Evolutionary conservation across 2,888 invertebrate genomes (phyloP).

Genomic region (Papilio protenor): DNA sequence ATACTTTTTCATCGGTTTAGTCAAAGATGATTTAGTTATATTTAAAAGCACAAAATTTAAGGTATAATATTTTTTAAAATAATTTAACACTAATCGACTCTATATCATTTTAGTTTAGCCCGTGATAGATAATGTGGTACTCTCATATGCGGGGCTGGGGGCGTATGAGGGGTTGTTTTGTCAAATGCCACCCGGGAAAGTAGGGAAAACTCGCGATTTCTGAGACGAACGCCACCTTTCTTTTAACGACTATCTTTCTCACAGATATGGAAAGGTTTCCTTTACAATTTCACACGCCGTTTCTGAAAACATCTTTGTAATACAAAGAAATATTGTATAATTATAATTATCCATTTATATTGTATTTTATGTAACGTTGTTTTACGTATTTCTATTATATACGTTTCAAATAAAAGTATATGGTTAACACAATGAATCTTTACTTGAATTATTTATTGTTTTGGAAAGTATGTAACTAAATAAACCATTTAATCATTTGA

Average conservation of each 20-base stretch:
- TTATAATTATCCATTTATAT: neutral
- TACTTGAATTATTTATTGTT: no score
- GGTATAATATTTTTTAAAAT: neutral
- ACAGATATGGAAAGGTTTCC: conserved; percentile 33
- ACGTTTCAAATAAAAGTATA: neutral
- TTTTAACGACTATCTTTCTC: conserved; percentile 48
- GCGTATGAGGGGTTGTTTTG: conserved; percentile 71
- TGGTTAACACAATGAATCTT: neutral
- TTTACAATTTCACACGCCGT: conserved; percentile 32
- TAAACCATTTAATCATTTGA: no score
- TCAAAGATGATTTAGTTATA: no score
- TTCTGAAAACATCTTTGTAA: conserved; percentile 24
- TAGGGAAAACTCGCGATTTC: conserved; percentile 56
- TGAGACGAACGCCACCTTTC: conserved; percentile 48
- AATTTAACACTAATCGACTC: conserved; percentile 55
- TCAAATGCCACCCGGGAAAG: conserved; percentile 74
- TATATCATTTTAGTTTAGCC: conserved; percentile 58
- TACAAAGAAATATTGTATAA: neutral
- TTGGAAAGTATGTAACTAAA: no score
- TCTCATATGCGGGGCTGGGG: conserved; percentile 69
- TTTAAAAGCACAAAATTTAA: neutral
- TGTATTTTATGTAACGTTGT: conserved; percentile 5
- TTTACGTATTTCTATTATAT: neutral
- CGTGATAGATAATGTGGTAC: conserved; percentile 81
- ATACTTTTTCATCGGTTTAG: no score